These are phyloP conservation scores for Caenorhabditis afra DNA, from an alignment of 2,888 invertebrate genomes.

Conservation along the genomic window DNA sequence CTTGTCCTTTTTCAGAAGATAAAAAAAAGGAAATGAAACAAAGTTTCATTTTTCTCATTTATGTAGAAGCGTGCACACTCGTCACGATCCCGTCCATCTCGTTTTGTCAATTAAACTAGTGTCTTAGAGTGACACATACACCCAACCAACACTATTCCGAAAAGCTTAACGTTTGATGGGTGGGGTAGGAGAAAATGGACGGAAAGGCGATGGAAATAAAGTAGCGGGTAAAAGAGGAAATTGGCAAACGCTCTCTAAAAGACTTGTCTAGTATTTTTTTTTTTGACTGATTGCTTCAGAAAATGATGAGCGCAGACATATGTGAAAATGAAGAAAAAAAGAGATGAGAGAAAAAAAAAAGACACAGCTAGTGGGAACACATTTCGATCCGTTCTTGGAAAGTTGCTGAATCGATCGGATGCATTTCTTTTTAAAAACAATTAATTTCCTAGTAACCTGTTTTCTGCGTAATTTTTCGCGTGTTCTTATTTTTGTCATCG, in stretches of 20 bases:
- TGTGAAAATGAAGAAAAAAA: slow-evolving; percentile 14
- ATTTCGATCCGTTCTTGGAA: slow-evolving; percentile 8
- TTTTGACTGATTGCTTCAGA: slow-evolving; percentile 48
- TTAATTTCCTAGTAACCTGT: slow-evolving; percentile 8
- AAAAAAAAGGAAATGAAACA: slow-evolving; percentile 9
- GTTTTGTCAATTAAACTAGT: slow-evolving; percentile 57
- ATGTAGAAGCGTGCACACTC: slow-evolving; percentile 20
- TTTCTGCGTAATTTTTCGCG: too few relatives aligned
- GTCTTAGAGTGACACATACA: slow-evolving; percentile 53
- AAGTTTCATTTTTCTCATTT: slow-evolving; percentile 11
- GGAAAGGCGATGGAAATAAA: slow-evolving; percentile 2
- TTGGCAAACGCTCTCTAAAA: slow-evolving; percentile 45
- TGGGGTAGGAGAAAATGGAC: not conserved
- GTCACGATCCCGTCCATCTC: slow-evolving; percentile 49
- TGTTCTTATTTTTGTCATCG: not conserved
- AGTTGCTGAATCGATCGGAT: not conserved
- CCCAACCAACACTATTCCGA: slow-evolving; percentile 29
- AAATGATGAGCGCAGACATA: slow-evolving; percentile 24
- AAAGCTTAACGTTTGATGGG: slow-evolving; percentile 51
- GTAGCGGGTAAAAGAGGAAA: slow-evolving; percentile 34
- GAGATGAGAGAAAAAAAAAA: not conserved
- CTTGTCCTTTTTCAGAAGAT: too few relatives aligned
- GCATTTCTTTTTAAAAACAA: slow-evolving; percentile 4
- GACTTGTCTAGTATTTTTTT: slow-evolving; percentile 47
- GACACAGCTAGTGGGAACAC: slow-evolving; percentile 5